Conservation (phyloP, 2,113 vertebrate genomes). For the Petrocephalus zakoni region DNA sequence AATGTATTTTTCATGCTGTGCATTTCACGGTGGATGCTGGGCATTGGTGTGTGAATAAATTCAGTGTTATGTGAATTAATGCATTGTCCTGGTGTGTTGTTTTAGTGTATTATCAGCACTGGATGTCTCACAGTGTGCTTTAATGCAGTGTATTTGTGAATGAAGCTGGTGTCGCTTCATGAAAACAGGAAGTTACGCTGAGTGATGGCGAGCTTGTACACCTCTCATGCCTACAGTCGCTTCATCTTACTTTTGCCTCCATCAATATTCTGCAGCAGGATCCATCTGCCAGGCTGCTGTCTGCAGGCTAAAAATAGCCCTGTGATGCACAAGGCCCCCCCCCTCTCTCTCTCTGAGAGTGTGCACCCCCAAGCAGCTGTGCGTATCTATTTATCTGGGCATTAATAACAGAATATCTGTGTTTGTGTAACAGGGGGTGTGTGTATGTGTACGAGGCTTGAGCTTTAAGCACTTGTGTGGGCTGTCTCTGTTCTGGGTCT, state of each 20-base stretch:
- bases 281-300: not conserved
- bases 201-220: not conserved
- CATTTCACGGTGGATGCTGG: not conserved
- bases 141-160: not conserved
- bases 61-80: not conserved
- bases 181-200: not conserved
- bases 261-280: constrained; percentile 13
- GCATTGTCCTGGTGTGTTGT: not conserved
- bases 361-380: not conserved
- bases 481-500: not conserved
- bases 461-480: not conserved
- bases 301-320: constrained; percentile 19
- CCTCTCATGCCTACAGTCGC: not conserved
- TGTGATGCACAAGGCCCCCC: not conserved
- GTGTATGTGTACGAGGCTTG: not conserved
- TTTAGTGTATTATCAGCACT: not conserved
- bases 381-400: not conserved
- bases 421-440: not conserved
- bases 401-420: not conserved
- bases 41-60: not conserved
- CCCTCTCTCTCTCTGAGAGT: not conserved
- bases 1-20: not conserved
- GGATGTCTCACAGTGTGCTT: not conserved
- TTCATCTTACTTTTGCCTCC: not conserved
- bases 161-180: not conserved